Conservation (phyloP, 1,140 invertebrate genomes). For the Drosophila repleta region DNA sequence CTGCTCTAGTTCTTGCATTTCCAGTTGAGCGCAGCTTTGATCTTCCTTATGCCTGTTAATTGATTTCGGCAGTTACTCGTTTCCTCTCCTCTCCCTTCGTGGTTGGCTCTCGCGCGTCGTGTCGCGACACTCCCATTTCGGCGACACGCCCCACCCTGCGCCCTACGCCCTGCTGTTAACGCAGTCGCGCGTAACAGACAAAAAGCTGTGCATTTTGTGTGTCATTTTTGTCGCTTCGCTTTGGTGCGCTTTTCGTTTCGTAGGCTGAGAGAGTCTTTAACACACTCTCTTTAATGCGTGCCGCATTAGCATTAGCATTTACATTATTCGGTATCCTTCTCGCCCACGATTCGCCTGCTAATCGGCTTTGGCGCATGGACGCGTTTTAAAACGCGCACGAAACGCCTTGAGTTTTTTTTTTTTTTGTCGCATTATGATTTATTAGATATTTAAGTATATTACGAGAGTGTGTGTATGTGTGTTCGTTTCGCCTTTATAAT, state of each 20-base stretch:
- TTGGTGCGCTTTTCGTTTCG: slow-evolving; percentile 25
- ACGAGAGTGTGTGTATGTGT: not conserved
- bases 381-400: slow-evolving; percentile 40
- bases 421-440: slow-evolving; percentile 36
- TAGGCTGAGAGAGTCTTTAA: no score
- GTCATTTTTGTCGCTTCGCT: slow-evolving; percentile 25
- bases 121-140: slow-evolving; percentile 17
- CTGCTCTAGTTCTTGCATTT: slow-evolving; percentile 39
- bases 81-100: not conserved
- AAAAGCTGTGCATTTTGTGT: slow-evolving; percentile 46
- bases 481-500: slow-evolving; percentile 20
- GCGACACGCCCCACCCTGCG: slow-evolving; percentile 2
- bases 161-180: not conserved
- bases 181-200: slow-evolving; percentile 47
- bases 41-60: slow-evolving; percentile 57
- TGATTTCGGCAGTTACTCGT: slow-evolving; percentile 38
- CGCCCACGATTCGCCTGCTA: slow-evolving; percentile 29
- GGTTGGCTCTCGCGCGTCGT: not conserved
- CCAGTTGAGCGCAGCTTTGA: slow-evolving; percentile 54
- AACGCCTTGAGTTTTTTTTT: slow-evolving; percentile 10
- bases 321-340: slow-evolving; percentile 40
- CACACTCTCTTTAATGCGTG: slow-evolving; percentile 28
- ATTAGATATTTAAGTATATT: slow-evolving; percentile 29
- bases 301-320: slow-evolving; percentile 18
- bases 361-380: slow-evolving; percentile 39